Percentiles rank a stretch among this genome's conserved stretches.
These are phyloP conservation scores for Lepidochitona cinerea DNA, from an alignment of 2,888 invertebrate genomes.

Conservation along the genomic window DNA sequence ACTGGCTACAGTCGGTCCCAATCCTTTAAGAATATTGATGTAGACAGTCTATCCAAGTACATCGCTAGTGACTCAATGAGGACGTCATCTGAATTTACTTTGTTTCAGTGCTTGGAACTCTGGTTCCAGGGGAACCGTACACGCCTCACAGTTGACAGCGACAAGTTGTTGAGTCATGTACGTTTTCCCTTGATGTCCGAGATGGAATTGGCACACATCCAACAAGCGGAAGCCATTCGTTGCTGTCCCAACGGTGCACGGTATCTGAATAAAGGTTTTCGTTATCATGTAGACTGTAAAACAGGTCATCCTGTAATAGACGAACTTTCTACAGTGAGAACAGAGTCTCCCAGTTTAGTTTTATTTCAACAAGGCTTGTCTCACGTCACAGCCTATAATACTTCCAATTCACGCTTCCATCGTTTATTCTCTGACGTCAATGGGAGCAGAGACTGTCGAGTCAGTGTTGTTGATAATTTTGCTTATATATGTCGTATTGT, in stretches of 20 bases:
- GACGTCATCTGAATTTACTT: conserved; percentile 56
- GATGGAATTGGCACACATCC: conserved; percentile 48
- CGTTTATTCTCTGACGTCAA: conserved; percentile 64
- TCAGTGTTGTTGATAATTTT: conserved; percentile 66
- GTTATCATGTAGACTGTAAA: conserved; percentile 56
- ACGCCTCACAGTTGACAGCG: conserved; percentile 44
- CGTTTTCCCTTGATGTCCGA: conserved; percentile 66
- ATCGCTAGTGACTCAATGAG: conserved; percentile 52
- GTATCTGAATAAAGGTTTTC: conserved; percentile 53
- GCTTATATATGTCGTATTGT: conserved; percentile 67
- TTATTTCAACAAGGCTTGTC: conserved; percentile 63
- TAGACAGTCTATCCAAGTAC: conserved; percentile 51
- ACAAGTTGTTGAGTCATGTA: conserved; percentile 54
- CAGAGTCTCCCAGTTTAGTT: conserved; percentile 49
- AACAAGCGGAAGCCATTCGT: conserved; percentile 55
- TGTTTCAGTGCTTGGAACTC: conserved; percentile 57
- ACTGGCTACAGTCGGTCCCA: conserved; percentile 61
- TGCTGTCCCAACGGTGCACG: conserved; percentile 47
- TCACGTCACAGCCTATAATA: conserved; percentile 64
- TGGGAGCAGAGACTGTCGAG: conserved; percentile 65
- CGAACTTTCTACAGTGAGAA: conserved; percentile 47
- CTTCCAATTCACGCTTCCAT: conserved; percentile 52
- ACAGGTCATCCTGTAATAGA: conserved; percentile 60
- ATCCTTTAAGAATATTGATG: conserved; percentile 58
- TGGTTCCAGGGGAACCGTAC: conserved; percentile 58